These are phyloP conservation scores for Bergia sp. DNA, from an alignment of 92 coral and sea anemone genomes.

Conservation along the genomic window DNA sequence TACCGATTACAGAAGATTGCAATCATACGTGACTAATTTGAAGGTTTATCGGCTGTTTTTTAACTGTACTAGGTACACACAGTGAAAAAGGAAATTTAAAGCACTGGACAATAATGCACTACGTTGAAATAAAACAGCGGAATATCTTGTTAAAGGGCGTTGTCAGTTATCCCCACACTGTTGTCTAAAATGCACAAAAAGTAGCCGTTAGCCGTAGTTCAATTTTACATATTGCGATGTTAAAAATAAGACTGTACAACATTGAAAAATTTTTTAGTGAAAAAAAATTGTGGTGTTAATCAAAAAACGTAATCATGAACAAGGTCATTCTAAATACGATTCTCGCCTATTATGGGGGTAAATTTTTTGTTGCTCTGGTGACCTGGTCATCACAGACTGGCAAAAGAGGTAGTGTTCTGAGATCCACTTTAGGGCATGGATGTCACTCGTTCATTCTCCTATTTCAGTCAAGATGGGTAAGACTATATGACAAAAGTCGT, in stretches of 20 bases:
- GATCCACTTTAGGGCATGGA: neutral
- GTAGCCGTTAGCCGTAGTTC: neutral
- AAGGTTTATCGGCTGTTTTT: neutral
- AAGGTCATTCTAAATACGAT: neutral
- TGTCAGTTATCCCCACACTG: neutral
- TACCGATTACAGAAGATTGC: neutral
- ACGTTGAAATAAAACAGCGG: neutral
- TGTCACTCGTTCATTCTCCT: neutral
- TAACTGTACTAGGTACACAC: neutral
- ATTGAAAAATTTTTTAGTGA: neutral
- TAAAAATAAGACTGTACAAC: neutral
- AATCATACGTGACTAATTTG: neutral
- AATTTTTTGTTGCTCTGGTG: conserved; percentile 19
- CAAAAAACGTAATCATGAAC: neutral
- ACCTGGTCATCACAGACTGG: neutral
- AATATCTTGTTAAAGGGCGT: neutral
- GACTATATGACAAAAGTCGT: conserved; percentile 8
- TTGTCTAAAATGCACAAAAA: neutral
- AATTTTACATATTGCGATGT: neutral
- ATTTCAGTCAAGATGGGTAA: neutral
- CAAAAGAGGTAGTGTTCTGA: neutral
- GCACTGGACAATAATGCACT: neutral
- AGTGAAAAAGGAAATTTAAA: neutral
- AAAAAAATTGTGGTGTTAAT: too few relatives aligned
- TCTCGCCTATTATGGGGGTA: neutral